Base-by-base conservation (phyloP, 1,140 invertebrate species). In the Microplitis mediator region DNA sequence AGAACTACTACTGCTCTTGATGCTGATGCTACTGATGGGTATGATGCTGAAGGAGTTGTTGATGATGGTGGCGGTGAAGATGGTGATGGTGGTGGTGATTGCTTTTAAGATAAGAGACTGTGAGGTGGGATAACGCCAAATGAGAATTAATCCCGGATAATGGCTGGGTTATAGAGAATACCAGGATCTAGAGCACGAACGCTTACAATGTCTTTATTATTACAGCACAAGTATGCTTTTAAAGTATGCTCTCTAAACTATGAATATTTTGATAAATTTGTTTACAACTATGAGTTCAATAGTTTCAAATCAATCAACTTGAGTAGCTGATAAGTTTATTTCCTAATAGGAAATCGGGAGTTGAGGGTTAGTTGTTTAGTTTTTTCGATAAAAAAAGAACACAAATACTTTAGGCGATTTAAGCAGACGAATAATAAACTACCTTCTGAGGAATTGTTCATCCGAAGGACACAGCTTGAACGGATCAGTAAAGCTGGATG, bases 71-170 rank as follows among this genome's bases (percentile, higher is more conserved):
- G 4, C 60, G 14, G 23, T 45, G 35, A 39, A 45, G 3, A 8
- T 13, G 36, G 4, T 23, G 14, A 62, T 23, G 23, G 60, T 31
- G 6, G 16, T 52, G 14, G 32, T 45, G 13, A 36, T 50, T 56
- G 45, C 50, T 14, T 23, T 56, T 1, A 51, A 64, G 69, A 71
- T 71, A 54, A 11, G 32, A 23, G 23, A 23, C 23, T 23, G 23
- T 23, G 23, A 23, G 60, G 32, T 50, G 16, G 31, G 9, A 54
- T 52, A 64, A 67, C 58, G 58, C 13, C 65, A 45, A 72, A 67
- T 70, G 60, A 67, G 62, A 54, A 71, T 74, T 74, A 74, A 74
- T 71, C 64, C 64, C 31, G 39, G 62, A 35, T 75, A 75, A 75
- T 72, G 64, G 69, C 68, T 67, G n/a, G 34, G 69, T 75, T 75